Evolutionary conservation across 2,888 invertebrate species (phyloP).

Genomic region (Platycheirus albimanus): DNA sequence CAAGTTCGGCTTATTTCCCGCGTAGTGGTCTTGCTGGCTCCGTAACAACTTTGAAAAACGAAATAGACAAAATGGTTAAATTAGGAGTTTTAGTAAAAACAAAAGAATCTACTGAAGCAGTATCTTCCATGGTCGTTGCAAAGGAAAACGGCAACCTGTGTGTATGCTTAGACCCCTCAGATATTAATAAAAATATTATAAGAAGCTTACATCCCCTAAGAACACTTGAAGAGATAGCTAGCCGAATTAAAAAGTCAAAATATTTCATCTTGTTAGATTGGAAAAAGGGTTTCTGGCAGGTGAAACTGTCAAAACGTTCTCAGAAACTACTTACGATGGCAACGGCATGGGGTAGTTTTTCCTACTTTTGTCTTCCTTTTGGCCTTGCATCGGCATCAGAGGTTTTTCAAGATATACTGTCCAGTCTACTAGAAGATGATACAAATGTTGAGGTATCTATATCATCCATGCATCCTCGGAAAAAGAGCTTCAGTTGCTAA

Average conservation of each 20-base stretch:
- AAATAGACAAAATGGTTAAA: constrained; percentile 25
- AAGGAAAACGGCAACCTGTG: constrained; percentile 14
- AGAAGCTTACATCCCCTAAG: constrained; percentile 4
- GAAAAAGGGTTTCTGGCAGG: constrained; percentile 16
- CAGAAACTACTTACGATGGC: too few relatives aligned
- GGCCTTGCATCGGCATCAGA: too few relatives aligned
- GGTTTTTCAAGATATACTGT: constrained; percentile 6
- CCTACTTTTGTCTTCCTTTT: too few relatives aligned
- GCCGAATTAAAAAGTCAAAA: constrained; percentile 11
- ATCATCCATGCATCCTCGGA: too few relatives aligned
- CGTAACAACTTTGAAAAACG: background rate
- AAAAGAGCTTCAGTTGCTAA: too few relatives aligned
- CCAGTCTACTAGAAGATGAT: background rate
- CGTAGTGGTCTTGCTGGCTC: too few relatives aligned
- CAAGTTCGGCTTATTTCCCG: too few relatives aligned
- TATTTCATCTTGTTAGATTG: constrained; percentile 14
- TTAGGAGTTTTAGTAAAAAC: constrained; percentile 20
- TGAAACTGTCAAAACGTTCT: constrained; percentile 5
- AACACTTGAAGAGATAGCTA: background rate
- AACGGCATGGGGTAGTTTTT: too few relatives aligned
- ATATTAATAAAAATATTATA: constrained; percentile 18
- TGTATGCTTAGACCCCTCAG: constrained; percentile 8
- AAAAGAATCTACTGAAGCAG: background rate
- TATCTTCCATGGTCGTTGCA: constrained; percentile 13
- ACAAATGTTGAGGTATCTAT: constrained; percentile 14